A percentile compares a stretch with the other conserved stretches of the same genome.
These are phyloP conservation scores for Chrysomela aeneicollis DNA, from an alignment of 2,888 invertebrate genomes.

Conservation along the genomic window DNA sequence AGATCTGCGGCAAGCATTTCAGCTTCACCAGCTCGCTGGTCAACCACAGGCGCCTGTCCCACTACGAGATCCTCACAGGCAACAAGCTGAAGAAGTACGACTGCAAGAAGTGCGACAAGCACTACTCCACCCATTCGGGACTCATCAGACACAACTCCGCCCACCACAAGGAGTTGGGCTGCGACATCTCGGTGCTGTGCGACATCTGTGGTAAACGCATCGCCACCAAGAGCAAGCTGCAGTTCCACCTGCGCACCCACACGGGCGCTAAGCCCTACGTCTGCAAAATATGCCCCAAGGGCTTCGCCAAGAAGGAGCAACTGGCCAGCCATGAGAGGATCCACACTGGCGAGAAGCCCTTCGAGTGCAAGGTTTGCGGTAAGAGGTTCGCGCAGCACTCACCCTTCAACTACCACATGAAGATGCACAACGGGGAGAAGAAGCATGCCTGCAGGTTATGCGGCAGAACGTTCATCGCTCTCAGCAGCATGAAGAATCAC, in stretches of 20 bases:
- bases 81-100: conserved; percentile 55
- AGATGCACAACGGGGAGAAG: conserved; percentile 69
- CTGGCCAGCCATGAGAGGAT: conserved; percentile 53
- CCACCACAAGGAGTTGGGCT: conserved; percentile 53
- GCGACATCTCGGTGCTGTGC: conserved; percentile 62
- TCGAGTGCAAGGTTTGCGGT: conserved; percentile 52
- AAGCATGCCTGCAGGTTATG: conserved; percentile 63
- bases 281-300: conserved; percentile 61
- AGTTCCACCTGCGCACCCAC: conserved; percentile 56
- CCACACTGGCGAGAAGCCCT: conserved; percentile 57
- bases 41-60: conserved; percentile 63
- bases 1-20: conserved; percentile 61
- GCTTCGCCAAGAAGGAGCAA: conserved; percentile 60
- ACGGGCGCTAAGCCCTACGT: conserved; percentile 62
- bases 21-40: conserved; percentile 64
- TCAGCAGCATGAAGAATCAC: conserved; percentile 31
- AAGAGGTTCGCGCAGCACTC: conserved; percentile 64
- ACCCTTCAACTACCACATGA: conserved; percentile 68
- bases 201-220: conserved; percentile 57
- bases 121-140: conserved; percentile 53
- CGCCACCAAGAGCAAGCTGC: conserved; percentile 55
- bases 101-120: conserved; percentile 57
- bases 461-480: conserved; percentile 62
- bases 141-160: conserved; percentile 51
- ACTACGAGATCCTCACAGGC: conserved; percentile 59